Evolutionary conservation across 2,113 vertebrate genomes (phyloP).

Genomic region (Seriola rivoliana): DNA sequence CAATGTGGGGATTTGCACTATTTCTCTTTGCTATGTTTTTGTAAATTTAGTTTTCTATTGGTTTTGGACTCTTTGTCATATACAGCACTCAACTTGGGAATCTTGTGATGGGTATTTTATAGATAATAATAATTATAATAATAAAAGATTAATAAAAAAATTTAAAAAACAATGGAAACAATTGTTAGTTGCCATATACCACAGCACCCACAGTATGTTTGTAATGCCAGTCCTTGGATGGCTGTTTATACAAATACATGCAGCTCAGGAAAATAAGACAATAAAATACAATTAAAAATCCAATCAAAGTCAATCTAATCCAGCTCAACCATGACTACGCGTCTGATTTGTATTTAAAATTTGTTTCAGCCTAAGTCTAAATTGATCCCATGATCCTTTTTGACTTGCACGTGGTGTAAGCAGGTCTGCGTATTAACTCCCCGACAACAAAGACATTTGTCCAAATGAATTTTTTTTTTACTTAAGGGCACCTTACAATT

Average conservation of each 20-base stretch:
- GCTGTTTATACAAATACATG: background rate
- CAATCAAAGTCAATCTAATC: background rate
- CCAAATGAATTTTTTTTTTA: background rate
- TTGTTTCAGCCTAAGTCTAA: background rate
- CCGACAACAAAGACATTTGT: background rate
- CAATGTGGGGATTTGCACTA: too few relatives aligned
- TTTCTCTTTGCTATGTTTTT: too few relatives aligned
- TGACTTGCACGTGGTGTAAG: background rate
- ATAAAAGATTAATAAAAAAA: too few relatives aligned
- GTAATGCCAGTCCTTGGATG: background rate
- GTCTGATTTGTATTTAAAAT: background rate
- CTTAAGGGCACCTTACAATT: conserved; percentile 8
- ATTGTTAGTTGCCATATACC: background rate
- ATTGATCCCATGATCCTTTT: background rate
- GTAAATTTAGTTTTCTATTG: too few relatives aligned
- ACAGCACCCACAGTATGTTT: background rate
- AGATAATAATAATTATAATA: background rate
- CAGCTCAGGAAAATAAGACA: background rate
- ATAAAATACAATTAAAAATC: background rate
- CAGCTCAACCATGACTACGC: background rate
- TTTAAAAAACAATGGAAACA: background rate
- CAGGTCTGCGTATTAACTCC: background rate
- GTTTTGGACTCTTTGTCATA: too few relatives aligned
- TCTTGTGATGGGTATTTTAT: background rate
- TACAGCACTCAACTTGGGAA: background rate